Evolutionary conservation across 2,888 invertebrate genomes (phyloP), one percentile per base, ranked within the genome.

Genomic region (Calliopum simillimum): DNA sequence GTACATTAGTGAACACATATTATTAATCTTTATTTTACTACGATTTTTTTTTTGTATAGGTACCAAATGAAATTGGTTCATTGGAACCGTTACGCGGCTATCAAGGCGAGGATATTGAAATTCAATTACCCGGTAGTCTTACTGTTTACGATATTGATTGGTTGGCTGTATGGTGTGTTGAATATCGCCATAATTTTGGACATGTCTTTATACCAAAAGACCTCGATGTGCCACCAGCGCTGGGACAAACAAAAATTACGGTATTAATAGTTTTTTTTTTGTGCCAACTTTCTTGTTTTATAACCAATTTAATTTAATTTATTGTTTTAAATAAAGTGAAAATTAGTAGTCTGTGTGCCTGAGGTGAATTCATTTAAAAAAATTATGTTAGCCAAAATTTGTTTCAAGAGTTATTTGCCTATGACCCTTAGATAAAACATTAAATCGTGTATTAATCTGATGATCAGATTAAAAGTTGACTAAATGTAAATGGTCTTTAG

Each of bases 91-190:
- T 97, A 49, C 89, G 93, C 8, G 94, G 94, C 5, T 97, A 97
- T 86, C 93, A 94, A 81, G 96, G 96, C 4, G 95, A 96, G 84
- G 96, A 96, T 85, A 95, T 97, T 72, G 96, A 96, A 87, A 93
- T 97, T 77, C 94, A 94, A 80, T 86, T 97, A 67, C 96, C 96
- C 0, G 93, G 92, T 61, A 91, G 91, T 78, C 86, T 96, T 75
- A 95, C 96, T 0, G 94, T 95, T 1, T 93, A 95, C 86, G 95
- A 96, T 85, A 94, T 97, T 78, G 95, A 96, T 86, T 97, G 96
- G 95, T 88, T 97, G 43, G 90, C 95, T 0, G 92, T 97, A 0
- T 97, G 95, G 95, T 96, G 96, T 81, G 94, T 96, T n/a, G 91
- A 92, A 80, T 94, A 93, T 86, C 87, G 92, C 5, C 95, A 96